These are phyloP conservation scores for Tenthredo distinguenda DNA, from an alignment of 2,888 invertebrate genomes.

Conservation along the genomic window DNA sequence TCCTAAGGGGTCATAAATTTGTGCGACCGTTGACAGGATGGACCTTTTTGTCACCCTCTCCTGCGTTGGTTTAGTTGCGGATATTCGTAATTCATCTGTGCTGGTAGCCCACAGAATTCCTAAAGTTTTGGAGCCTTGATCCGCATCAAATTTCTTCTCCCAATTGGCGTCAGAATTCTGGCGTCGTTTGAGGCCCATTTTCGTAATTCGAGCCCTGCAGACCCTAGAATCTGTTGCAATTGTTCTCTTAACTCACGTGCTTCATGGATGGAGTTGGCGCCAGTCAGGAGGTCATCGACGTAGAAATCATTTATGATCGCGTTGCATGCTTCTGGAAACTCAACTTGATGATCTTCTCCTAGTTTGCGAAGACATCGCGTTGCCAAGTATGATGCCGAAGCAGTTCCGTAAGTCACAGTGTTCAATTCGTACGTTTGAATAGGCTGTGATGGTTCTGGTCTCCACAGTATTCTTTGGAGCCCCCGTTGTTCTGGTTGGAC, in stretches of 20 bases:
- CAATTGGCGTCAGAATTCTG: neutral
- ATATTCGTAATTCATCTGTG: neutral
- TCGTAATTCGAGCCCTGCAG: too few species aligned
- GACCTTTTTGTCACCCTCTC: neutral
- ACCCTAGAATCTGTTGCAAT: too few species aligned
- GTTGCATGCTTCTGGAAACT: too few species aligned
- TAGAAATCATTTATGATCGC: too few species aligned
- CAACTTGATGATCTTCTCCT: too few species aligned
- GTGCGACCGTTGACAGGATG: too few species aligned
- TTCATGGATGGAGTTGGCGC: too few species aligned
- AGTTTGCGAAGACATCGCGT: conserved; percentile 48
- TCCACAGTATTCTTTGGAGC: conserved; percentile 67
- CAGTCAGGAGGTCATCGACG: too few species aligned
- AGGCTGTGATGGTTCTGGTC: conserved; percentile 40
- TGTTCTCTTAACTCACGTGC: too few species aligned
- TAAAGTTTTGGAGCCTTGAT: neutral
- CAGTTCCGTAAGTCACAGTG: too few species aligned
- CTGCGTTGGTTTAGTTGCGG: neutral
- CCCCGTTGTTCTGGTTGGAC: conserved; percentile 55
- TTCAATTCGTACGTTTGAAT: conserved; percentile 56
- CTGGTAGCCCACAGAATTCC: neutral
- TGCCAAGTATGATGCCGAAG: conserved; percentile 54
- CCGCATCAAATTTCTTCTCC: neutral
- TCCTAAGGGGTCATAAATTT: too few species aligned
- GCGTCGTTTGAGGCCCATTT: too few species aligned